Conservation (phyloP, 2,888 invertebrate species). For the Ectemnius cavifrons region DNA sequence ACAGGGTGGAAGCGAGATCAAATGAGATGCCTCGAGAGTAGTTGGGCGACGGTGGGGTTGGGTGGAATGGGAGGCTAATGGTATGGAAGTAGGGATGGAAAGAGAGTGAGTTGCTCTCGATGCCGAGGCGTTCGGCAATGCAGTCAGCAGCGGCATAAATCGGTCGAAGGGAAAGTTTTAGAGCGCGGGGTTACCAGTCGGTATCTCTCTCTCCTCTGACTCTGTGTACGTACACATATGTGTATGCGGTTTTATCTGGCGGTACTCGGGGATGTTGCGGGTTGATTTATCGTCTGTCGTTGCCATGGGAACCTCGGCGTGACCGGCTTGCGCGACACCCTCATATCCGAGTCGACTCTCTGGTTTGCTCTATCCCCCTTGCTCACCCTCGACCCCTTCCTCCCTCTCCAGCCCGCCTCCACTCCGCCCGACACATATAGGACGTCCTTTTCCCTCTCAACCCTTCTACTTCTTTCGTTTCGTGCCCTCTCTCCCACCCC, state of each 20-base stretch:
- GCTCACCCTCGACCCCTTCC: constrained; percentile 4
- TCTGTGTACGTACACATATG: constrained; percentile 59
- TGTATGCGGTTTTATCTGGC: constrained; percentile 74
- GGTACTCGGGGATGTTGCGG: constrained; percentile 75
- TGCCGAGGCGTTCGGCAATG: constrained; percentile 46
- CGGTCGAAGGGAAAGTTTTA: constrained; percentile 66
- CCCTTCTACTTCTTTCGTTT: constrained; percentile 21
- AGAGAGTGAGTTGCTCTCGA: constrained; percentile 29
- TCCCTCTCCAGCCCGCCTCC: constrained; percentile 12
- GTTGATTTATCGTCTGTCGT: constrained; percentile 77
- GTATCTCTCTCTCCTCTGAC: constrained; percentile 38
- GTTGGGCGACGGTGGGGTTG: no score
- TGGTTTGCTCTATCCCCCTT: constrained; percentile 60
- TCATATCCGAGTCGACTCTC: constrained; percentile 74
- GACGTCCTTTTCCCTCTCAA: constrained; percentile 24
- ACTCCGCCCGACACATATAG: constrained; percentile 13
- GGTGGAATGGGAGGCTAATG: not conserved
- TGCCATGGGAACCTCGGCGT: constrained; percentile 77
- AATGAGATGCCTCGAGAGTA: not conserved
- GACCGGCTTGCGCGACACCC: constrained; percentile 77
- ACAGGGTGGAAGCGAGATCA: not conserved
- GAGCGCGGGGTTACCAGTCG: constrained; percentile 63
- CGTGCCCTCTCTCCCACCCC: no score
- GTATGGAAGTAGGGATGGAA: constrained; percentile 24
- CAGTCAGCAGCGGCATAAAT: constrained; percentile 62